phyloP scores from a whole-genome alignment of 2,888 invertebrate species.

The Drosophila fungiperda region DNA sequence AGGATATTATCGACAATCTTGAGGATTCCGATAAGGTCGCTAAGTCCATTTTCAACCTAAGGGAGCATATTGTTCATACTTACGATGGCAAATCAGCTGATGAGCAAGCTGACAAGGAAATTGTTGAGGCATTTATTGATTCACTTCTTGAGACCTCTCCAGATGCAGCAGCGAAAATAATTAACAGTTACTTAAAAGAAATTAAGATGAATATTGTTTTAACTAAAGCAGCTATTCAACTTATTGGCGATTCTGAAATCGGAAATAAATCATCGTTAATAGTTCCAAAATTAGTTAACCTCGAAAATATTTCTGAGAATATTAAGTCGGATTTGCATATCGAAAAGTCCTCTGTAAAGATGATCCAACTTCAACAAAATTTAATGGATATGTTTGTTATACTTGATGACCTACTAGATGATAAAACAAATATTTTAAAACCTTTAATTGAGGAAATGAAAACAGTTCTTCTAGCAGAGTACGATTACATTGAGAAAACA shows the following conservation, averaged over 20 bases:
- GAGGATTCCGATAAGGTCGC: conserved; percentile 49
- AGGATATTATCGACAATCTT: conserved; percentile 42
- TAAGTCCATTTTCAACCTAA: conserved; percentile 75
- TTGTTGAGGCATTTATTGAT: conserved; percentile 51
- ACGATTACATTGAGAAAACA: conserved; percentile 67
- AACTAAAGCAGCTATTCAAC: conserved; percentile 42
- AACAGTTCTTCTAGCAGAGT: conserved; percentile 48
- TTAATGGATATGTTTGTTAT: conserved; percentile 81
- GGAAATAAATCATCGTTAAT: conserved; percentile 48
- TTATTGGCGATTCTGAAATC: conserved; percentile 44
- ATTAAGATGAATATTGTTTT: conserved; percentile 52
- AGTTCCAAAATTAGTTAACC: conserved; percentile 48
- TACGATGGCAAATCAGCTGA: conserved; percentile 68
- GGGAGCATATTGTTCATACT: conserved; percentile 81
- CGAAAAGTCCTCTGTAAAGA: conserved; percentile 75
- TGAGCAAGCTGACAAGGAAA: conserved; percentile 30
- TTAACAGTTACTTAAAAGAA: conserved; percentile 43
- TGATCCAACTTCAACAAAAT: conserved; percentile 77
- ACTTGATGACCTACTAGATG: conserved; percentile 71
- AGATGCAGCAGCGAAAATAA: conserved; percentile 42
- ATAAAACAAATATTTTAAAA: conserved; percentile 38
- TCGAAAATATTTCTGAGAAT: conserved; percentile 55
- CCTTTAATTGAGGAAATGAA: conserved; percentile 59
- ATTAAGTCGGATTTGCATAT: conserved; percentile 38
- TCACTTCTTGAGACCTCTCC: conserved; percentile 48